A percentile compares a stretch with the other conserved stretches of the same genome.
Evolutionary conservation across 1,140 invertebrate genomes (phyloP).

Genomic region (Aphelinus atriplicis): DNA sequence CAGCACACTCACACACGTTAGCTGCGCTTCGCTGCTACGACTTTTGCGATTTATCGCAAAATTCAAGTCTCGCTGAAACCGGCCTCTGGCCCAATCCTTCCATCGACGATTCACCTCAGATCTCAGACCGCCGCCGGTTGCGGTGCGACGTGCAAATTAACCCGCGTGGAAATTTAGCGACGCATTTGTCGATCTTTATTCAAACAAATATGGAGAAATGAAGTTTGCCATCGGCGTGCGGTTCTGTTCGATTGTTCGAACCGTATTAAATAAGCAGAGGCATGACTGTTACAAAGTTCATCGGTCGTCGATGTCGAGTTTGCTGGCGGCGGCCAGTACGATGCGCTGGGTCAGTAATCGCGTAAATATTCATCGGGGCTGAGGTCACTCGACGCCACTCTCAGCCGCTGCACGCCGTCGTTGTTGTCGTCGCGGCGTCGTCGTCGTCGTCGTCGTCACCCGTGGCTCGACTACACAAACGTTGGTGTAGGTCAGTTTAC

Average conservation of each 20-base stretch:
- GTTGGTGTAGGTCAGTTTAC: conserved; percentile 60
- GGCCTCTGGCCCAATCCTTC: no score
- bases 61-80: neutral
- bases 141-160: no score
- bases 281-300: no score
- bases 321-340: neutral
- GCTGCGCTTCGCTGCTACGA: neutral
- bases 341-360: conserved; percentile 44
- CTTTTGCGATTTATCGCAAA: conserved; percentile 5
- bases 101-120: no score
- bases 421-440: neutral
- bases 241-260: no score
- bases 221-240: no score
- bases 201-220: no score
- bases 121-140: no score
- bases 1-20: neutral
- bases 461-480: neutral
- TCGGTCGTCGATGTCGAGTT: no score
- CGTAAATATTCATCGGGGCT: conserved; percentile 57
- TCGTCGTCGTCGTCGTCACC: neutral
- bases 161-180: no score
- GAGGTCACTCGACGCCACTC: conserved; percentile 57
- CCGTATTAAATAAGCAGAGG: no score
- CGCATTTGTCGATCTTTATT: no score
- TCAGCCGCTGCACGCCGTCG: conserved; percentile 45